Base-by-base conservation (phyloP, 2,113 vertebrate genomes). In the Arvicanthis niloticus region DNA sequence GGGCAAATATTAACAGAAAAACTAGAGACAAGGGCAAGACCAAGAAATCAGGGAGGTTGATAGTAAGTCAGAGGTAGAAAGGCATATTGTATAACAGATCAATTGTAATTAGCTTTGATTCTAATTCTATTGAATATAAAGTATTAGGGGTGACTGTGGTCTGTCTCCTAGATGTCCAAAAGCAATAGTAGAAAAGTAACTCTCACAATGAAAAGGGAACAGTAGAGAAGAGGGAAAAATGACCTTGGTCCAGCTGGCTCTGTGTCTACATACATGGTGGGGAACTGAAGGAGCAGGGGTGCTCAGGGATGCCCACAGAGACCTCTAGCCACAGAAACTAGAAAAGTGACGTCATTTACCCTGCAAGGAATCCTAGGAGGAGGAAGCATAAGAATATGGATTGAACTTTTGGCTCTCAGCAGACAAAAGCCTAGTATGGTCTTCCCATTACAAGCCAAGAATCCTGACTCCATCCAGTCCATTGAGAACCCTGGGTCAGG, bases 231-330 rank as follows among this genome's bases (percentile, higher is more conserved):
- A 29, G 19, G 29, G 34, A 16, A 7, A 37, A 70, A 1, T 29
- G 34, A 70, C 42, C 37, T 45, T 10, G 26, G 17, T n/a, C 31
- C 48, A 42, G 48, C 75, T 45, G 68, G 3, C 60, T 73, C 1
- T 1, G 17, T 2, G 0, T 72, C 31, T 29, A 5, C 45, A 70
- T 24, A 0, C 29, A 0, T 17, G 13, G 48, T 9, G 7, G 17
- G 56, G 77, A 65, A 56, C 0, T 62, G 45, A 86, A 91, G 58
- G n/a, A 65, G 24, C 26, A 17, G 17, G 21, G 87, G 17, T 19
- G 0, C 72, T 80, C 16, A 31, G 48, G 60, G 17, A 42, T 51
- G 12, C 40, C 19, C 45, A 68, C 17, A 31, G 11, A 68, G 68
- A 84, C 75, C 34, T 31, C 12, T 26, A 45, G 40, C 13, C 70